These are phyloP conservation scores for Alosa sapidissima DNA, from an alignment of 2,797 vertebrate genomes.

Conservation along the genomic window DNA sequence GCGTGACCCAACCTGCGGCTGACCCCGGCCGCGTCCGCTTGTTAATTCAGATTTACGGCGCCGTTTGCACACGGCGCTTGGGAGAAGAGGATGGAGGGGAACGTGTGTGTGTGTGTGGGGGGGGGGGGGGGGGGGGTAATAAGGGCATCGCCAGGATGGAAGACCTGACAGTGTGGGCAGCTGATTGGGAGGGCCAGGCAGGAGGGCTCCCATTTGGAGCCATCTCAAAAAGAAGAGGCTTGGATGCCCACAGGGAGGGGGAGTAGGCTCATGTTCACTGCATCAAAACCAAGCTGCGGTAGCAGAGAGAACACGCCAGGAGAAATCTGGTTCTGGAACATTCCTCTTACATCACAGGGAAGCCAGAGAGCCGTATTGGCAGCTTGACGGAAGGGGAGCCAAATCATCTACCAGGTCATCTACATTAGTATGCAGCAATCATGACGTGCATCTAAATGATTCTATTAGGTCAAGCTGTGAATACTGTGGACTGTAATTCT, in stretches of 20 bases:
- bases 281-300: too few species aligned
- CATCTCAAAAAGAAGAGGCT: background rate
- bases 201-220: background rate
- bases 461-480: too few species aligned
- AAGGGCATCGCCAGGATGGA: constrained; percentile 2
- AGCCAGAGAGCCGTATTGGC: too few species aligned
- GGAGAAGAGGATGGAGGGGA: background rate
- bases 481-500: too few species aligned
- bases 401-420: too few species aligned
- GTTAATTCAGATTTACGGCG: constrained; percentile 42
- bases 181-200: background rate
- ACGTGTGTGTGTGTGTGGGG: background rate
- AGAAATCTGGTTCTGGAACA: too few species aligned
- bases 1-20: constrained; percentile 30
- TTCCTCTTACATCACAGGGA: too few species aligned
- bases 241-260: background rate
- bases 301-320: too few species aligned
- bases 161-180: background rate
- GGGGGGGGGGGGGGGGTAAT: background rate
- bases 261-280: background rate
- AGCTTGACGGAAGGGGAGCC: too few species aligned
- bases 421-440: too few species aligned
- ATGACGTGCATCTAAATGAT: too few species aligned
- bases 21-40: constrained; percentile 41
- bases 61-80: background rate